phyloP scores from a whole-genome alignment of 2,113 vertebrate genomes.

The Oncorhynchus clarkii region DNA sequence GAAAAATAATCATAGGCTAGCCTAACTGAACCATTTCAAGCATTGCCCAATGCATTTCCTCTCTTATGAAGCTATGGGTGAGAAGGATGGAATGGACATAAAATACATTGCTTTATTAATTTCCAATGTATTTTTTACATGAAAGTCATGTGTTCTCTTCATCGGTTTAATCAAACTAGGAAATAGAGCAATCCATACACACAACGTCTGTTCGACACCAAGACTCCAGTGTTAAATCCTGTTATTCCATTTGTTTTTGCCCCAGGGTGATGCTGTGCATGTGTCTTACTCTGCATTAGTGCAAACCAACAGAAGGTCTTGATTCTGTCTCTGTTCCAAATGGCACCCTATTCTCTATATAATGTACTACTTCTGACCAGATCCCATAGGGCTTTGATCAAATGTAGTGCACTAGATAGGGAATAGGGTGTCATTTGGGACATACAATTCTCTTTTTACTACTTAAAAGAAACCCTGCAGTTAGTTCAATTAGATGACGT shows the following conservation, averaged over 20 bases:
- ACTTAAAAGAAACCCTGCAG: slow-evolving; percentile 88
- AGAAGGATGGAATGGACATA: neutral
- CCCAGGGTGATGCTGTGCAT: slow-evolving; percentile 3
- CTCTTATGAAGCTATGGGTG: neutral
- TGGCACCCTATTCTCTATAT: no score
- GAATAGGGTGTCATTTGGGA: no score
- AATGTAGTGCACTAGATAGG: no score
- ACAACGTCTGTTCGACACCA: slow-evolving; percentile 9
- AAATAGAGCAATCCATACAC: slow-evolving; percentile 10
- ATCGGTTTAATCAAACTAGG: slow-evolving; percentile 3
- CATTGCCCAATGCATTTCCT: neutral
- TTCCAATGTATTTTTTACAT: neutral
- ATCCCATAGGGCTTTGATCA: no score
- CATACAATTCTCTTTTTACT: slow-evolving; percentile 40
- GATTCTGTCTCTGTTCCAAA: neutral
- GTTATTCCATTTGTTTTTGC: slow-evolving; percentile 7
- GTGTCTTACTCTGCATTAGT: slow-evolving; percentile 15
- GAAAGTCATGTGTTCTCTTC: neutral
- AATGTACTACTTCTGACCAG: no score
- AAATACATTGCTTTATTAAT: neutral
- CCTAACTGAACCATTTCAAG: neutral
- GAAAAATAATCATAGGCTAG: neutral
- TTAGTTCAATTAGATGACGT: slow-evolving; percentile 87
- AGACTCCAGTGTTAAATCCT: slow-evolving; percentile 8
- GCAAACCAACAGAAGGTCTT: slow-evolving; percentile 20